Evolutionary conservation across 2,113 vertebrate species (phyloP).

Genomic region (Lampris megalopsis): DNA sequence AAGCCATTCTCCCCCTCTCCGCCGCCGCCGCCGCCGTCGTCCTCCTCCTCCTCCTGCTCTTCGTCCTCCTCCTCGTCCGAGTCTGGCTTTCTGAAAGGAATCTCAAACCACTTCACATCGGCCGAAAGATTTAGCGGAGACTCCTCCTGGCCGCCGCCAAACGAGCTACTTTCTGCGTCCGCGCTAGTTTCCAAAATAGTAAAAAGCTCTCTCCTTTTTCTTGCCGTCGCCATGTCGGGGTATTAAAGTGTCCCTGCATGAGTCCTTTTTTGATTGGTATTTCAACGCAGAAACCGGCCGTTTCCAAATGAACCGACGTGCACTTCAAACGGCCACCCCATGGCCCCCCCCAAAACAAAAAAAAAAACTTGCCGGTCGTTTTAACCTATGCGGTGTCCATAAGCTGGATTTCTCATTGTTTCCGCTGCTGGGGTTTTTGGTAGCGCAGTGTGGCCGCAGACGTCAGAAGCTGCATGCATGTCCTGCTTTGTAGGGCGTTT

Average conservation of each 20-base stretch:
- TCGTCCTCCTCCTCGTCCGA: constrained; percentile 82
- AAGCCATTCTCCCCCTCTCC: constrained; percentile 76
- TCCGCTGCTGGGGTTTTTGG: constrained; percentile 83
- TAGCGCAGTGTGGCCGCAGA: constrained; percentile 88
- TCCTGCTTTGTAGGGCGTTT: constrained; percentile 89
- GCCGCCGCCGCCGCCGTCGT: constrained; percentile 26
- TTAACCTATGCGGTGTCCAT: constrained; percentile 75
- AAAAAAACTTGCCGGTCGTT: constrained; percentile 73
- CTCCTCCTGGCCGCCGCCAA: constrained; percentile 80
- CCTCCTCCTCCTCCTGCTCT: constrained; percentile 67
- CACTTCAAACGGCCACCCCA: constrained; percentile 62
- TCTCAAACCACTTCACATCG: constrained; percentile 88
- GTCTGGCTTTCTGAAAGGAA: constrained; percentile 84
- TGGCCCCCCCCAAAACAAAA: neutral
- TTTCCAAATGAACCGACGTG: constrained; percentile 74
- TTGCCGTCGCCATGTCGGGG: constrained; percentile 88
- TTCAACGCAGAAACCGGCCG: constrained; percentile 65
- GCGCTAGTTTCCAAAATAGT: constrained; percentile 88
- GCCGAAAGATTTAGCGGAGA: constrained; percentile 83
- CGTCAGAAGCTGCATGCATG: constrained; percentile 90
- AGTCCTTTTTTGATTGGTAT: constrained; percentile 81
- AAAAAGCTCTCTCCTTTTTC: constrained; percentile 88
- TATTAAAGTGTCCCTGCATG: constrained; percentile 87
- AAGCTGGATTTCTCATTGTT: constrained; percentile 82
- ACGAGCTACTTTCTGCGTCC: constrained; percentile 83